A percentile compares a stretch with the other conserved stretches of the same genome.
Evolutionary conservation across 1,140 invertebrate species (phyloP).

Genomic region (Drosophila simulans): DNA sequence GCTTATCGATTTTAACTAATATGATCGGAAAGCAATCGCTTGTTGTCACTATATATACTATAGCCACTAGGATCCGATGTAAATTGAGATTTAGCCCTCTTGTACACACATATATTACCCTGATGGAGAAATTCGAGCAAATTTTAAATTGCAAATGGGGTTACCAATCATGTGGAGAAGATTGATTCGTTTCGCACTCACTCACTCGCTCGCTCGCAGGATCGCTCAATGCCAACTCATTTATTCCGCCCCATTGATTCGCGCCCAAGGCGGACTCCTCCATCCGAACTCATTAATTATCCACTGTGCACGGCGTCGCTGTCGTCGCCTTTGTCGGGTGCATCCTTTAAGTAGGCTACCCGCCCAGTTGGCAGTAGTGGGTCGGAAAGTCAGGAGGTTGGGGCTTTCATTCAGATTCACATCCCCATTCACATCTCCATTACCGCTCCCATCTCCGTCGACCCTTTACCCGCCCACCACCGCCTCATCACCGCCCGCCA

Average conservation of each 20-base stretch:
- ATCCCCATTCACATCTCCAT: slow-evolving; percentile 1
- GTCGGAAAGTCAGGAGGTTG: background rate
- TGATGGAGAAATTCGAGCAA: background rate
- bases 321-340: slow-evolving; percentile 39
- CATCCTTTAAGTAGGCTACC: slow-evolving; percentile 53
- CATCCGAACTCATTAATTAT: slow-evolving; percentile 37
- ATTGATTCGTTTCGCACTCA: slow-evolving; percentile 7
- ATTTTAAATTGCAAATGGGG: slow-evolving; percentile 2
- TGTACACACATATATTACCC: no score
- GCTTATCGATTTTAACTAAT: slow-evolving; percentile 42
- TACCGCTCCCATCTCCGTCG: background rate
- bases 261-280: slow-evolving; percentile 11
- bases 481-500: slow-evolving; percentile 10
- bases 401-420: background rate
- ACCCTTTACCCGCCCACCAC: background rate
- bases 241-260: slow-evolving; percentile 41
- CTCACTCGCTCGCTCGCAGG: background rate
- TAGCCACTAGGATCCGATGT: no score
- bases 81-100: no score
- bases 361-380: background rate
- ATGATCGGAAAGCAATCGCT: slow-evolving; percentile 7
- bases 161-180: slow-evolving; percentile 2
- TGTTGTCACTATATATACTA: background rate
- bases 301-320: slow-evolving; percentile 8
- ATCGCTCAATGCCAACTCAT: slow-evolving; percentile 22